Percentiles rank a stretch among this genome's conserved stretches.
phyloP scores from a whole-genome alignment of 2,888 invertebrate species.

The Sisyra nigra region DNA sequence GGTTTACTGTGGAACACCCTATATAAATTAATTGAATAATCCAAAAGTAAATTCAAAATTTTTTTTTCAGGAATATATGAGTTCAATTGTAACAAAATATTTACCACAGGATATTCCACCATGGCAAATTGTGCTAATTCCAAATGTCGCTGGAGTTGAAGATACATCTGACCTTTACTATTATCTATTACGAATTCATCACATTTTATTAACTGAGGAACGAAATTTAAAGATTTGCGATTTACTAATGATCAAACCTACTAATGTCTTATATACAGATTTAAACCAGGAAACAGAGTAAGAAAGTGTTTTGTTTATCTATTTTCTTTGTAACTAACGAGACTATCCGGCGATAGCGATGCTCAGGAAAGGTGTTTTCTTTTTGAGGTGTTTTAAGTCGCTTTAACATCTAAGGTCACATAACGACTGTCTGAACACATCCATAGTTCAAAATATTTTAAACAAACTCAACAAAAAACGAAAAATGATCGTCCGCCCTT shows the following conservation, averaged over 20 bases:
- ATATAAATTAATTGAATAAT: no score
- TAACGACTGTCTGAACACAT: no score
- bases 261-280: not conserved
- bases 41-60: no score
- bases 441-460: no score
- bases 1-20: not conserved
- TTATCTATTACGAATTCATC: slow-evolving; percentile 57
- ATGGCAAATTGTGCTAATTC: slow-evolving; percentile 68
- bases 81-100: slow-evolving; percentile 61
- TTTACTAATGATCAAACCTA: slow-evolving; percentile 41
- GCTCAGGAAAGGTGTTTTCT: no score
- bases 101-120: slow-evolving; percentile 55
- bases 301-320: not conserved
- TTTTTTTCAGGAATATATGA: slow-evolving; percentile 50
- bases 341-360: no score
- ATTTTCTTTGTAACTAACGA: slow-evolving; percentile 6
- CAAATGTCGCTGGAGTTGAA: slow-evolving; percentile 30
- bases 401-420: no score
- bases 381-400: no score
- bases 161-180: slow-evolving; percentile 39
- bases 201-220: slow-evolving; percentile 55
- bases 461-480: no score
- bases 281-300: not conserved
- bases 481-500: no score
- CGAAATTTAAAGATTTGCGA: slow-evolving; percentile 56